Evolutionary conservation across 1,140 invertebrate species (phyloP).

Genomic region (Lamellibrachia luymesi): DNA sequence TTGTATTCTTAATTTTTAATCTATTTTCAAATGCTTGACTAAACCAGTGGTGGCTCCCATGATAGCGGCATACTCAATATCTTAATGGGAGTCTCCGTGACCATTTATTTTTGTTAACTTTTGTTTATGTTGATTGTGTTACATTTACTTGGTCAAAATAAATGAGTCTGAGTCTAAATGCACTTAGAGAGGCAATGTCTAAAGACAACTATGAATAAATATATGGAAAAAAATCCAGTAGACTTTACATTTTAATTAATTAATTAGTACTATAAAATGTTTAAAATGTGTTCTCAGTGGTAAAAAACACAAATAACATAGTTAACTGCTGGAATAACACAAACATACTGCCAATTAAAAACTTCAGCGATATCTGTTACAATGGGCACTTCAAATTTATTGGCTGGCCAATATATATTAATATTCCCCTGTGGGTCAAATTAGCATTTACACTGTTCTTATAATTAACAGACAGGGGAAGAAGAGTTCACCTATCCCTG

Average conservation of each 20-base stretch:
- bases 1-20: too few relatives aligned
- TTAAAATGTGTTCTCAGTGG: not conserved
- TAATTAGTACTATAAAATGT: too few relatives aligned
- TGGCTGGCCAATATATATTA: not conserved
- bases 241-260: not conserved
- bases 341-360: not conserved
- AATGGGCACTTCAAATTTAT: not conserved
- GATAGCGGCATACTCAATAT: too few relatives aligned
- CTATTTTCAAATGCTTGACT: too few relatives aligned
- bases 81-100: too few relatives aligned
- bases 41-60: too few relatives aligned
- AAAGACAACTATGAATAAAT: not conserved
- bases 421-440: not conserved
- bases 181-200: not conserved
- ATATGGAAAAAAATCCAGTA: not conserved
- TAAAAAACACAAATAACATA: not conserved
- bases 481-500: not conserved
- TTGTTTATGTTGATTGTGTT: too few relatives aligned
- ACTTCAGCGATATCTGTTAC: not conserved
- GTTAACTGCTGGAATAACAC: not conserved
- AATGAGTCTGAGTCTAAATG: not conserved
- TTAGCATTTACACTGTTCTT: not conserved
- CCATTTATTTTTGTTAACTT: too few relatives aligned
- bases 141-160: too few relatives aligned
- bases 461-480: not conserved